Evolutionary conservation across 2,888 invertebrate species (phyloP), one percentile per base, ranked within the genome.

Genomic region (Drosophila bunnanda): DNA sequence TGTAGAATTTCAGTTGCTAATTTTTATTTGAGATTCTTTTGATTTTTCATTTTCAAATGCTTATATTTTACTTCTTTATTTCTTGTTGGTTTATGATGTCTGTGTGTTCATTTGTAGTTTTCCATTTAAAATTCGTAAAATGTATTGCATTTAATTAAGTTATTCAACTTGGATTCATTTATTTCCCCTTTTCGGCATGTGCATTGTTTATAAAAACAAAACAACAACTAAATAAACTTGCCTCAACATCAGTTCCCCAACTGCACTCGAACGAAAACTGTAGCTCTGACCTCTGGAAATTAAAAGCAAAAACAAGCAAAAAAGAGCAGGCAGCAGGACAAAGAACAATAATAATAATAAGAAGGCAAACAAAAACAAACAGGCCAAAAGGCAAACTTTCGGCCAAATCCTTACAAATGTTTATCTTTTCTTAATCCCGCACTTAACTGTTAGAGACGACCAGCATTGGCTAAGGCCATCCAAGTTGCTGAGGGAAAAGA

Each of bases 401-500:
- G 78, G 81, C 80, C 79, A 89, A 90, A 91, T 91, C 91, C 91
- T 90, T 91, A 91, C 91, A 91, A 91, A 91, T 91, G 91, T 91
- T 91, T 91, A 91, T 91, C 91, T 91, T 90, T 91, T 89, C 90
- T 88, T 91, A 91, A 91, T 91, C 90, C 89, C 78, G 80, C 90
- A 90, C 91, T 90, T 90, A 88, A 88, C 86, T 89, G 82, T 78
- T 75, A 79, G 87, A 52, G 50, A 52, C 20, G 50, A 77, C 82
- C 82, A 79, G 78, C 78, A 79, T 79, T 79, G 89, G 85, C 74
- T 34, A 57, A 57, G 64, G 41, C 82, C 71, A 62, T 15, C 22
- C 32, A 28, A 52, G 32, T 52, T 52, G 32, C 22, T 22, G 22
- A 6, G 15, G 20, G 15, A 34, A 15, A 10, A 34, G 39, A 22